These are phyloP conservation scores for Pagrus major DNA, from an alignment of 2,113 vertebrate species.

Conservation along the genomic window DNA sequence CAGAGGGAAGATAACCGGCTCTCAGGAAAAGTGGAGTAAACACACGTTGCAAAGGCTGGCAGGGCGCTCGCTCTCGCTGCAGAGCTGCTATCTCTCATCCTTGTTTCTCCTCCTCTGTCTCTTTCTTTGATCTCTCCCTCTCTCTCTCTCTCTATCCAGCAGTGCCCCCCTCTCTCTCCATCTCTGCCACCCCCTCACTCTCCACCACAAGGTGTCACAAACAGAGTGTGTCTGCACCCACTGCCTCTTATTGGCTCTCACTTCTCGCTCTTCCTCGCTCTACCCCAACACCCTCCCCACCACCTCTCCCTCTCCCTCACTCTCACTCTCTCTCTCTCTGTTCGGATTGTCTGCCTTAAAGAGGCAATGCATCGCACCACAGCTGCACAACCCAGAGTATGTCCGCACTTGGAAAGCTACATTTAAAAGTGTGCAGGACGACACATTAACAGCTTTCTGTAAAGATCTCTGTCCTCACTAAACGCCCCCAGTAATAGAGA, in stretches of 20 bases:
- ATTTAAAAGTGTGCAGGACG: neutral
- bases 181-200: constrained; percentile 58
- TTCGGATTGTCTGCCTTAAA: constrained; percentile 63
- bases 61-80: constrained; percentile 50
- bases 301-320: neutral
- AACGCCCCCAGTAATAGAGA: neutral
- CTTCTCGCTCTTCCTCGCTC: constrained; percentile 1
- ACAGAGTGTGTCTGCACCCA: constrained; percentile 62
- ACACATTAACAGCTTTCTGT: neutral
- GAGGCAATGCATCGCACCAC: constrained; percentile 48
- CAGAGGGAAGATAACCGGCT: constrained; percentile 48
- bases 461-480: neutral
- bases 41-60: constrained; percentile 51
- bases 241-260: constrained; percentile 63
- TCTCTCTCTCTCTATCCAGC: constrained; percentile 20
- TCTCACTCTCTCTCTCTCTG: constrained; percentile 10
- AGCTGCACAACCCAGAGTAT: constrained; percentile 18
- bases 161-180: constrained; percentile 38
- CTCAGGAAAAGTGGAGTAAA: constrained; percentile 62
- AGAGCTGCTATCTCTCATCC: constrained; percentile 65
- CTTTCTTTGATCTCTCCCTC: constrained; percentile 58
- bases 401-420: neutral
- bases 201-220: constrained; percentile 76
- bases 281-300: neutral
- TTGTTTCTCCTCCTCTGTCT: constrained; percentile 56